Evolutionary conservation across 2,888 invertebrate genomes (phyloP).

Genomic region (Abrostola tripartita): DNA sequence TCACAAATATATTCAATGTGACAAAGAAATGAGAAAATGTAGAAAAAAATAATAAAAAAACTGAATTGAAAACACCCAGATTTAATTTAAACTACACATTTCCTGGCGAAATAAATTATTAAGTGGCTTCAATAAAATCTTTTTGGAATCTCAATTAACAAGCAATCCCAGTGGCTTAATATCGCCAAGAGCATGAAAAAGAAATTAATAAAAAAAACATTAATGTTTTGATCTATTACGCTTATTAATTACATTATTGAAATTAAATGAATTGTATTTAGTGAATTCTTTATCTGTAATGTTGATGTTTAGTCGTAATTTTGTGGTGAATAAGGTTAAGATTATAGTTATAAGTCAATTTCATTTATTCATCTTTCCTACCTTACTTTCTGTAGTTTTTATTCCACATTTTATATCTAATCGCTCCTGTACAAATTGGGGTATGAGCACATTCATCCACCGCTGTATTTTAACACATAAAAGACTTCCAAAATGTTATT

Average conservation of each 20-base stretch:
- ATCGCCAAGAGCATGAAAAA: slow-evolving; percentile 54
- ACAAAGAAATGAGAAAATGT: neutral
- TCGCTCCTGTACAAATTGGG: neutral
- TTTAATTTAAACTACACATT: neutral
- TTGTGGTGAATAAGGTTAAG: slow-evolving; percentile 66
- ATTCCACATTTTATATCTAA: slow-evolving; percentile 26
- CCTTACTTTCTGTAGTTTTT: slow-evolving; percentile 36
- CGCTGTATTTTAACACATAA: no score
- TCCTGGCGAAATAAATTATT: neutral
- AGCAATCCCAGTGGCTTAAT: slow-evolving; percentile 69
- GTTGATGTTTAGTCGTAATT: slow-evolving; percentile 81
- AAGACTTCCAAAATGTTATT: no score
- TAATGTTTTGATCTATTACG: slow-evolving; percentile 88
- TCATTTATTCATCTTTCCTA: slow-evolving; percentile 32
- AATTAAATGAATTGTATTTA: slow-evolving; percentile 81
- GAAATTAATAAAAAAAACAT: slow-evolving; percentile 75
- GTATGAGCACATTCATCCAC: no score
- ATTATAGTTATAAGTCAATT: slow-evolving; percentile 41
- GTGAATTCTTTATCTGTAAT: slow-evolving; percentile 81
- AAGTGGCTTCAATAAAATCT: slow-evolving; percentile 4
- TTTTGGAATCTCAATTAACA: slow-evolving; percentile 41
- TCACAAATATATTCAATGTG: neutral
- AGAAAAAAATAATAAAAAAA: neutral
- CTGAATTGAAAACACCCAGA: neutral
- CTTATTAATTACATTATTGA: slow-evolving; percentile 86